These are phyloP conservation scores for Adelognathus sp. DNA, from an alignment of 2,888 invertebrate species.

Conservation along the genomic window DNA sequence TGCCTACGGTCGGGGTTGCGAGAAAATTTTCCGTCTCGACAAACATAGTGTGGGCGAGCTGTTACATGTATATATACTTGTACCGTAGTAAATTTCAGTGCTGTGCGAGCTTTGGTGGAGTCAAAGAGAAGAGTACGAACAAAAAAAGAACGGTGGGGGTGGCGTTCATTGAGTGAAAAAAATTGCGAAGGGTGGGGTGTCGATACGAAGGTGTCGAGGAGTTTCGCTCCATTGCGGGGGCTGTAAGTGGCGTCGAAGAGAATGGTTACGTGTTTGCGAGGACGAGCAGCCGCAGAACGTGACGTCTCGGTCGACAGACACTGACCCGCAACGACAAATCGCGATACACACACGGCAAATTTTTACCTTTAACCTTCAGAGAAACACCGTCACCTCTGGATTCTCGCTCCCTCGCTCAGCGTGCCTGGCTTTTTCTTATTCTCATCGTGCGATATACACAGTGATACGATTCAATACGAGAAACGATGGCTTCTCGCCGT, in stretches of 20 bases:
- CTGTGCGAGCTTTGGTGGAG: not conserved
- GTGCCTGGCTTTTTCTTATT: not conserved
- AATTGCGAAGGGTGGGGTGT: too few relatives aligned
- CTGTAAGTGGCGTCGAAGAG: not conserved
- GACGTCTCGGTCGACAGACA: slow-evolving; percentile 10
- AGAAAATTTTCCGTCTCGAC: slow-evolving; percentile 19
- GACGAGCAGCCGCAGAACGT: not conserved
- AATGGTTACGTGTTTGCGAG: not conserved
- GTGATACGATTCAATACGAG: not conserved
- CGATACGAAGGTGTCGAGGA: not conserved
- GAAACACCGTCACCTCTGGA: slow-evolving; percentile 5
- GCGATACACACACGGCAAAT: slow-evolving; percentile 17
- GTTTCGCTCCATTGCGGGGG: not conserved
- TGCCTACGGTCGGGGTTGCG: not conserved
- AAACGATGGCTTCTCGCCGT: not conserved
- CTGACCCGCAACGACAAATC: not conserved
- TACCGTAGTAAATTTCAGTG: not conserved
- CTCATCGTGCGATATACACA: not conserved
- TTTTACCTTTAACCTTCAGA: slow-evolving; percentile 45
- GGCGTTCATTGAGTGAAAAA: not conserved
- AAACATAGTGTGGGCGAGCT: slow-evolving; percentile 30
- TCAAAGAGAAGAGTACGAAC: too few relatives aligned
- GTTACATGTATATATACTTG: not conserved
- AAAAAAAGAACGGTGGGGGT: not conserved
- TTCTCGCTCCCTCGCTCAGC: not conserved